Conservation (phyloP, 2,797 vertebrate genomes). For the Cossypha polioptera region DNA sequence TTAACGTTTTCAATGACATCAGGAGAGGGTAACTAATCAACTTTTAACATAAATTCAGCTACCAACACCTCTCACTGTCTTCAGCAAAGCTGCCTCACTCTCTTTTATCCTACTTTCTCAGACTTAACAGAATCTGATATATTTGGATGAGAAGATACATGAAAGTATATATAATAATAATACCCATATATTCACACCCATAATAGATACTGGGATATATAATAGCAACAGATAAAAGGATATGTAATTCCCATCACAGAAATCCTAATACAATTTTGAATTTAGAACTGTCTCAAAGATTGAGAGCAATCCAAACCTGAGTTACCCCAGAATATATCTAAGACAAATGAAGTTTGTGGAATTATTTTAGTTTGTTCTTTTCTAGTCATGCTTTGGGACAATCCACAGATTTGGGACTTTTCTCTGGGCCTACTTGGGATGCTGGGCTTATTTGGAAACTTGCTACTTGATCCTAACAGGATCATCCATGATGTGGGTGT, state of each 20-base stretch:
- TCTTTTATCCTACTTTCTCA: slow-evolving; percentile 42
- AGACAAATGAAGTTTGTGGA: neutral
- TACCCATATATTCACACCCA: neutral
- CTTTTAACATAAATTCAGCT: slow-evolving; percentile 55
- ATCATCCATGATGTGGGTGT: rapidly evolving
- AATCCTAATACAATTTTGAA: neutral
- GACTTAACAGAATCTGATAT: neutral
- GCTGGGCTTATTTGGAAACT: neutral
- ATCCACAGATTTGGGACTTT: neutral
- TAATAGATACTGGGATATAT: neutral
- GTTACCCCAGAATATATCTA: neutral
- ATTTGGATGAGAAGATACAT: neutral
- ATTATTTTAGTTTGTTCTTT: neutral
- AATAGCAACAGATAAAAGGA: neutral
- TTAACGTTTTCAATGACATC: slow-evolving; percentile 68
- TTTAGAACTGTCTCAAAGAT: neutral
- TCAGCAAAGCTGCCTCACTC: slow-evolving; percentile 29
- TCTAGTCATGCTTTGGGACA: neutral
- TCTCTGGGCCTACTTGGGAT: neutral
- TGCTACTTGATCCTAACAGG: neutral
- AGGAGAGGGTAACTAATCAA: slow-evolving; percentile 70
- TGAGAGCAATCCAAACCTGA: neutral
- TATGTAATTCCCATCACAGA: neutral
- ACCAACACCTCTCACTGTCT: slow-evolving; percentile 50
- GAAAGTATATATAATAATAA: neutral